Base-by-base conservation (phyloP, 2,888 invertebrate species). In the Drosophila emarginata region DNA sequence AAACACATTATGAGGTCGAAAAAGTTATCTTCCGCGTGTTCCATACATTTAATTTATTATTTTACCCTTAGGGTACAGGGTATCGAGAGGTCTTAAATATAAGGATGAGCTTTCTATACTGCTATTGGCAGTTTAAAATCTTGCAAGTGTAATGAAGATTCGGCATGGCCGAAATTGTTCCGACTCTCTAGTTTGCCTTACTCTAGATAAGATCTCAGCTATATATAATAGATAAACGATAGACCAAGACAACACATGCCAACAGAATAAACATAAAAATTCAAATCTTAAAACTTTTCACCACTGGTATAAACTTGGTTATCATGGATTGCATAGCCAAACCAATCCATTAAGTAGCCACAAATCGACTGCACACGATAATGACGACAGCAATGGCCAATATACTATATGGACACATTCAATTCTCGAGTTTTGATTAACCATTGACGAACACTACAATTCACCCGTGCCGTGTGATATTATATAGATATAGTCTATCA, bases 301-400 rank as follows among this genome's bases (percentile, higher is more conserved):
- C 12, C 21, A 45, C 18, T 21, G 5, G 4, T 45, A 45, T 2
- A 11, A 45, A 2, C 18, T 32, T 54, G 53, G n/a, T 32, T 9
- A 36, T 36, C 32, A 36, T 15, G 32, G 15, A 36, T 18, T 54
- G 32, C 32, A 18, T 32, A 32, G 32, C 11, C 53, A 11, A 9
- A 54, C 9, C 28, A 18, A 28, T 1, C 5, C 18, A 36, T 54
- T 54, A 21, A 54, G 15, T 36, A 36, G 18, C 6, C 11, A 36
- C 32, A 21, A 45, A 4, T 11, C 18, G 36, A 36, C n/a, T 54
- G 36, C 54, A 54, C 54, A 36, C 54, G 54, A 11, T 6, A 32
- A 18, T 54, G 53, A 54, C 53, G 53, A 54, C 28, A 53, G 28
- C 28, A 14, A 28, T n/a, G 28, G 7, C n/a, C 18, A 15, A 28